Percentiles rank a stretch among this genome's conserved stretches.
Evolutionary conservation across 2,888 invertebrate species (phyloP).

Genomic region (Strigamia maritima): DNA sequence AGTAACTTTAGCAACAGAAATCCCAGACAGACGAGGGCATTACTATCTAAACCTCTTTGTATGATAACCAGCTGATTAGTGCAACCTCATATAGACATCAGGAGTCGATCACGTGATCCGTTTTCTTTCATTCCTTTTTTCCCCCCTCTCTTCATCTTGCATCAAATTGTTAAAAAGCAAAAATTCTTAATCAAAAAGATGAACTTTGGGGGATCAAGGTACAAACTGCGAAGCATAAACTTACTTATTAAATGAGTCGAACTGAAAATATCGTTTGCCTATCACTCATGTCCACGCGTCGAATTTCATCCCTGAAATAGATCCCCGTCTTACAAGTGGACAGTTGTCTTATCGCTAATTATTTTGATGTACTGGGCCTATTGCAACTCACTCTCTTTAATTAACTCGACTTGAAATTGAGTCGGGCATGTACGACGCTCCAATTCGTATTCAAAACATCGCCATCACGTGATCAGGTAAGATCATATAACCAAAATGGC

Average conservation of each 20-base stretch:
- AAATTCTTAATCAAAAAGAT: background rate
- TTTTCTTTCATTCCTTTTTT: no score
- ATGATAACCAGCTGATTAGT: no score
- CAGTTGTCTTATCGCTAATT: conserved; percentile 4
- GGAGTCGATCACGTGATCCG: no score
- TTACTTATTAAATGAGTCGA: background rate
- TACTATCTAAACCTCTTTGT: no score
- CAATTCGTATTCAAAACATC: background rate
- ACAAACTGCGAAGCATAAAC: background rate
- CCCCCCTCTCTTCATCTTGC: no score
- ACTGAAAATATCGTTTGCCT: background rate
- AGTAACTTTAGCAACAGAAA: no score
- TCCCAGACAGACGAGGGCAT: no score
- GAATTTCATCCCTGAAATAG: background rate
- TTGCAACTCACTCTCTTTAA: background rate
- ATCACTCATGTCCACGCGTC: background rate
- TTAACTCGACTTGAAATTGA: background rate
- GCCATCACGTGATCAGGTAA: background rate
- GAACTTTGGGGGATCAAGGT: conserved; percentile 4
- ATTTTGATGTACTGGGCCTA: background rate
- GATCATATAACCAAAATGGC: background rate
- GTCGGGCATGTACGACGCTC: background rate
- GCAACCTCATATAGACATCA: no score
- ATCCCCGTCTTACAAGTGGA: background rate
- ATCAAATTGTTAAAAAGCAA: background rate